Percentiles rank a stretch among this genome's conserved stretches.
Evolutionary conservation across 2,888 invertebrate genomes (phyloP).

Genomic region (Plebejus anna): DNA sequence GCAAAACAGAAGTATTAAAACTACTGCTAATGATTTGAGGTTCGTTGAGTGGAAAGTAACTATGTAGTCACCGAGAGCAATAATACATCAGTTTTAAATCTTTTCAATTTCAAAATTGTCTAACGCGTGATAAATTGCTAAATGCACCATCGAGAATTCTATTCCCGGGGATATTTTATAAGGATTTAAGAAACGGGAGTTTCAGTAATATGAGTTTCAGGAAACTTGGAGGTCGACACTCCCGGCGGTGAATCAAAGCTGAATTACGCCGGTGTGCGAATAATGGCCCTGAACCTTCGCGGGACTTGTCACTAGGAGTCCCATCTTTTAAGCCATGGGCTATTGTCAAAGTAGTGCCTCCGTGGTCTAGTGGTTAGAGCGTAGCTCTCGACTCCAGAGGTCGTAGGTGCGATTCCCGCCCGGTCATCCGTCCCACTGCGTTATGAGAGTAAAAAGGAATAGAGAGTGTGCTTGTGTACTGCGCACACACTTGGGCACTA

Average conservation of each 20-base stretch:
- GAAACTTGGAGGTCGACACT: slow-evolving; percentile 9
- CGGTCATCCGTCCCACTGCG: too few relatives aligned
- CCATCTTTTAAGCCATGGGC: neutral
- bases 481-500: too few relatives aligned
- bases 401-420: too few relatives aligned
- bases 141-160: slow-evolving; percentile 27
- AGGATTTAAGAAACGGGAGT: slow-evolving; percentile 23
- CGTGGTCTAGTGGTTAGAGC: too few relatives aligned
- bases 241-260: slow-evolving; percentile 24
- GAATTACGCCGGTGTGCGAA: slow-evolving; percentile 23
- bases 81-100: slow-evolving; percentile 15
- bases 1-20: neutral
- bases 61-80: neutral
- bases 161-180: slow-evolving; percentile 22
- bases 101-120: slow-evolving; percentile 26
- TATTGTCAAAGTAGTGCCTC: neutral
- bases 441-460: too few relatives aligned
- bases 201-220: slow-evolving; percentile 19
- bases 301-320: neutral
- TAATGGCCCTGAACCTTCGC: slow-evolving; percentile 15
- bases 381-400: too few relatives aligned
- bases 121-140: slow-evolving; percentile 16
- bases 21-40: neutral
- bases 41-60: too few relatives aligned
- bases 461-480: too few relatives aligned